Percentiles rank a stretch among this genome's conserved stretches.
phyloP scores from a whole-genome alignment of 2,888 invertebrate species.

The Aleiodes testaceus region DNA sequence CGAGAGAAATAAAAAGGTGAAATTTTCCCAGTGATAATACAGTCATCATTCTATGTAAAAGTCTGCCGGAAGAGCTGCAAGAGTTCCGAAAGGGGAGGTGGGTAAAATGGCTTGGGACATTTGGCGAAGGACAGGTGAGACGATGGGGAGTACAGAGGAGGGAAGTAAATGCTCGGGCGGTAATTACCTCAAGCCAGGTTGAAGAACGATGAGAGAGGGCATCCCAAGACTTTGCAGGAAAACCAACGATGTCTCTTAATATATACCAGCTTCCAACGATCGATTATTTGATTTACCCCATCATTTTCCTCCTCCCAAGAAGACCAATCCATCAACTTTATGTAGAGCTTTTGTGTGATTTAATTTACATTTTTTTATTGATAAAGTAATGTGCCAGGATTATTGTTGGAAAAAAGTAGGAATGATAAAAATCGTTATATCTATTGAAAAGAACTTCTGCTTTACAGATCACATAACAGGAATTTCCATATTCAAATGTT shows the following conservation, averaged over 20 bases:
- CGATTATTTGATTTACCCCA: conserved; percentile 50
- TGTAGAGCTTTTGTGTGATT: conserved; percentile 27
- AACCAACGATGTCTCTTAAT: conserved; percentile 41
- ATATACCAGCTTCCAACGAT: conserved; percentile 30
- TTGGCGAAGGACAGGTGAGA: background rate
- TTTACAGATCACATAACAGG: background rate
- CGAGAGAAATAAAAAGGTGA: conserved; percentile 3
- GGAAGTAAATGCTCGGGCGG: conserved; percentile 48
- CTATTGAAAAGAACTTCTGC: conserved; percentile 12
- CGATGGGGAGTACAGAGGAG: conserved; percentile 9
- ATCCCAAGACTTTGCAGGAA: conserved; percentile 31
- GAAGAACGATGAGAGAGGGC: conserved; percentile 44
- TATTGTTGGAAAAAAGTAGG: too few species aligned
- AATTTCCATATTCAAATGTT: conserved; percentile 23
- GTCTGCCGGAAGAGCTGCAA: conserved; percentile 31
- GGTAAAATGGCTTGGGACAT: conserved; percentile 4
- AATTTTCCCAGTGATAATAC: conserved; percentile 12
- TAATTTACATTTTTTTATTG: conserved; percentile 27
- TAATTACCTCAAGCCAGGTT: conserved; percentile 48
- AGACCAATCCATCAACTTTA: conserved; percentile 11
- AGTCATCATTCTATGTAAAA: conserved; percentile 29
- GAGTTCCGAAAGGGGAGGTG: conserved; percentile 38
- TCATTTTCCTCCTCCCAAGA: conserved; percentile 15
- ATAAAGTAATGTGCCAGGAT: background rate
- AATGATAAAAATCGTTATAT: background rate